Base-by-base conservation (phyloP, 2,797 vertebrate species). In the Garrulus glandarius region DNA sequence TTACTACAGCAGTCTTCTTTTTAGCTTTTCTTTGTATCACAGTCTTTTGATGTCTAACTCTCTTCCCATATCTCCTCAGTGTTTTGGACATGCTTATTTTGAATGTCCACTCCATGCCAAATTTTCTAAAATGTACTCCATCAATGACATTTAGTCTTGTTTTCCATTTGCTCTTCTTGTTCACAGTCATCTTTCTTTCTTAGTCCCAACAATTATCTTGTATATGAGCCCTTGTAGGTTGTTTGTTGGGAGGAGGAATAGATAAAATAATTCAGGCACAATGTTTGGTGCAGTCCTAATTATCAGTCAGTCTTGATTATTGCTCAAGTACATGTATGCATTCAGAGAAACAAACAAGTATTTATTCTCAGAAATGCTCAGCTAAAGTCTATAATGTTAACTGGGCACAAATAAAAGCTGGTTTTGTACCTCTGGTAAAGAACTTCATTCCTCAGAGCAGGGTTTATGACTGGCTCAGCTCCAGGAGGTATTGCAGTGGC, bases 391-490 rank as follows among this genome's bases (percentile, higher is more conserved):
- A 5, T 49, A 47, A 41, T 27, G 4, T 36, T 39, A 76, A 47
- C 9, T 71, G 27, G 4, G 1, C 8, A 24, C 11, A 5, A 22
- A 55, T 67, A 60, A 65, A 84, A 39, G 6, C 19, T 39, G 5
- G 2, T 11, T 65, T 29, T 79, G 24, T 36, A 47, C 6, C 3
- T 47, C 13, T 70, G 16, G 26, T 52, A 29, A 70, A 72, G 39
- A 61, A 50, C 7, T 34, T 65, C 7, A 1, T 22, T 86, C n/a
- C 29, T 20, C 0, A 0, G 13, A 2, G 5, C 53, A 75, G 9
- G 3, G 12, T 52, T 78, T 84, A 17, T 64, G 53, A 46, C 15
- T 36, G 43, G 4, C 41, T 84, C 8, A 52, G 19, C 6, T 80
- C 49, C 67, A 24, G 13, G 36, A 44, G 6, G 34, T 44, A 18